Base-by-base conservation (phyloP, 2,888 invertebrate genomes). In the Pollenia griseotomentosa region DNA sequence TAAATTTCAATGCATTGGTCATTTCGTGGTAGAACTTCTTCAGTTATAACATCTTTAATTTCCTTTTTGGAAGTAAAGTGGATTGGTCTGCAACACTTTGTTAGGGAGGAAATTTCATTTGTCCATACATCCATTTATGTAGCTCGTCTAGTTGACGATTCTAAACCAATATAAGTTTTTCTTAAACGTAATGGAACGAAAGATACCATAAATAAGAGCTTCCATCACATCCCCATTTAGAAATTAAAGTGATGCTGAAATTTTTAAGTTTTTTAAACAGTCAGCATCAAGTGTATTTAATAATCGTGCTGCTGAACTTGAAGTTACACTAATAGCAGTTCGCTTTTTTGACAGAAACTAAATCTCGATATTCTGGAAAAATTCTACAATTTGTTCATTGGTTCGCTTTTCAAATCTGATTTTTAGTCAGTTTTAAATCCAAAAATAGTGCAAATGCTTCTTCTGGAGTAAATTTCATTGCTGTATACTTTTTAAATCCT, bases 401-500 rank as follows among this genome's bases (percentile, higher is more conserved):
- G 33, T 33, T 33, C 33, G 33, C 33, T 33, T 33, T 33, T 2
- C 33, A 33, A 33, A 2, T 33, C 33, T 33, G 23, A 23, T 23
- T 23, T 23, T 23, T 23, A 23, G 23, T 23, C 23, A 23, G 23
- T 23, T 23, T 23, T 23, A 1, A 23, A 23, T 23, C 23, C 23
- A 23, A 23, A 23, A 23, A 23, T 23, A 33, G 33, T 33, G 4
- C 3, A 33, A 33, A 33, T 2, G 33, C 33, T 33, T 33, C 33
- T 33, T 33, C 3, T 33, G 33, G 33, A 4, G 33, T 4, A 33
- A 33, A 71, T n/a, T 71, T 55, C 1, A 53, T 71, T 53, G 33
- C 42, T 42, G 42, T 7, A 74, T 61, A 61, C 48, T 74, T 42
- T 19, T 44, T 42, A 44, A 61, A 74, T 42, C 59, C 61, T 59